Evolutionary conservation across 2,113 vertebrate genomes (phyloP), one percentile per base, ranked within the genome.

Genomic region (Panthera leo): DNA sequence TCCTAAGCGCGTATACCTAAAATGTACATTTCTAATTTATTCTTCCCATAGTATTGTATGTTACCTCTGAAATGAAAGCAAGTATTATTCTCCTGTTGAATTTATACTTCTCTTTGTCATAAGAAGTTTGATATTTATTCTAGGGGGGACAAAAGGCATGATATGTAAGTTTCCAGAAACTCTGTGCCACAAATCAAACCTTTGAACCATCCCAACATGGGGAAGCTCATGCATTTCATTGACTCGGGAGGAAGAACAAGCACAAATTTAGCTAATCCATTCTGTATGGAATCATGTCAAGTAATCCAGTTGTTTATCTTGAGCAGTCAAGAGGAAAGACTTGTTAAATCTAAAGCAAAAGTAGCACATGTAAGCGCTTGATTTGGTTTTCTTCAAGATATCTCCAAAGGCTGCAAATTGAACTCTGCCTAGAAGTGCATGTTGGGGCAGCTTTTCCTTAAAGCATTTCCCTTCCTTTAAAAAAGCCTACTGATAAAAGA

Each of bases 321-420:
- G 94, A 94, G 91, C 94, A 98, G 89, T 96, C 93, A 96, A 96
- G 97, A 95, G 92, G 96, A 96, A 98, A 97, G 92, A 95, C 63
- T 88, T 76, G 61, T 45, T 97, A 89, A 91, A 84, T 89, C 85
- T 63, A 92, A 97, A 96, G 93, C 89, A 96, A 96, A 92, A 97
- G 86, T 61, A 89, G 73, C 48, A 76, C 89, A 87, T 93, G 89
- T 75, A 96, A 96, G 65, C 89, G 68, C 92, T 91, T 96, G 53
- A 95, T 89, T 97, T 93, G 36, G 61, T 93, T 95, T 96, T 65
- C 61, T 91, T 91, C 71, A 87, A 29, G 55, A 70, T 96, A 93
- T 97, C 76, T 91, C 83, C 92, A 65, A 96, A 97, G 88, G 34
- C 53, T 89, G 10, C 42, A 96, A 93, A 95, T 34, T 93, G 53